These are phyloP conservation scores for Serrognathus titanus DNA, from an alignment of 2,888 invertebrate species.

Conservation along the genomic window DNA sequence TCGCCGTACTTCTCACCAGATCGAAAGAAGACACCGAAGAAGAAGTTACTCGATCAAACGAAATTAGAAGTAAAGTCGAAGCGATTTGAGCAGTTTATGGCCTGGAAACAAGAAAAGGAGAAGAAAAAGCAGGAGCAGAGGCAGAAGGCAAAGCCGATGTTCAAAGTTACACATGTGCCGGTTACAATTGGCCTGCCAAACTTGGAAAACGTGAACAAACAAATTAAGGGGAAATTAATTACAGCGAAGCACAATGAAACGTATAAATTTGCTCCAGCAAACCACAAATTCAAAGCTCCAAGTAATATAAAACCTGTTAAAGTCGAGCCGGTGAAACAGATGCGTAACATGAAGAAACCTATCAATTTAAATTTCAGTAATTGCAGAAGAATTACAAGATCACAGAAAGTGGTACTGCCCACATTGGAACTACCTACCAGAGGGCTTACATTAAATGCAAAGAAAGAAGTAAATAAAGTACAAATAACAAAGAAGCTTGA, in stretches of 20 bases:
- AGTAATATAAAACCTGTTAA: constrained; percentile 35
- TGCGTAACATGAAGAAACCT: not conserved
- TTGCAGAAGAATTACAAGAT: not conserved
- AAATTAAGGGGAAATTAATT: constrained; percentile 34
- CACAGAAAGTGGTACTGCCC: not conserved
- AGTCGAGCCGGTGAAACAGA: not conserved
- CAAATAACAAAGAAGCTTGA: not conserved
- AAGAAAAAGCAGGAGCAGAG: constrained; percentile 24
- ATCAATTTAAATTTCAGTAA: not conserved
- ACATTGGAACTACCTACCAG: not conserved
- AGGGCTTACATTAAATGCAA: not conserved
- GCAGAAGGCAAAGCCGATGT: constrained; percentile 35
- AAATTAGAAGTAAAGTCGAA: constrained; percentile 27
- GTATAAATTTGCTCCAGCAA: constrained; percentile 52
- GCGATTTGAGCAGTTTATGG: constrained; percentile 25
- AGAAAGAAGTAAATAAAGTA: not conserved
- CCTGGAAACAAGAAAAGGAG: constrained; percentile 37
- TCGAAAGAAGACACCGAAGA: not conserved
- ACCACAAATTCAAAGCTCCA: constrained; percentile 55
- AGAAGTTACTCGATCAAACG: not conserved
- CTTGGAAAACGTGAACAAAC: constrained; percentile 31
- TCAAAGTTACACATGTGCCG: constrained; percentile 35
- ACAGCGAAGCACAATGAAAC: not conserved
- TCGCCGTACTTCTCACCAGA: constrained; percentile 7
- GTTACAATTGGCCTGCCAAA: constrained; percentile 22